phyloP scores from a whole-genome alignment of 2,797 vertebrate genomes.

The Lepidocolaptes lacrymiger region DNA sequence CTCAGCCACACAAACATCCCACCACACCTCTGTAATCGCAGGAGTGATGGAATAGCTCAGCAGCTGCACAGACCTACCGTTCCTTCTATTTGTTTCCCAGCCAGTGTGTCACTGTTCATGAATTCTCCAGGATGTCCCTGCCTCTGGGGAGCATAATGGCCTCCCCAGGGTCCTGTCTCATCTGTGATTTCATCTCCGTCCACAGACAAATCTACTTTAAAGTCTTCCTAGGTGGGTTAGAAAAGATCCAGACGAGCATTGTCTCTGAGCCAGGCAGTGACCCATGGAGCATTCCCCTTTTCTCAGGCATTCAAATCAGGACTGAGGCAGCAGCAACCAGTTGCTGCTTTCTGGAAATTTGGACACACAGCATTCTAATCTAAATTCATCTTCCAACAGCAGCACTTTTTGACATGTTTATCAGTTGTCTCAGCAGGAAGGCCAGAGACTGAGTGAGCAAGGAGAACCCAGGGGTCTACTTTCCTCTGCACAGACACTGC shows the following conservation, averaged over 20 bases:
- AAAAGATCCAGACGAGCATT: neutral
- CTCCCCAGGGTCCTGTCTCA: neutral
- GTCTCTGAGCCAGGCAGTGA: neutral
- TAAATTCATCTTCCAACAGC: neutral
- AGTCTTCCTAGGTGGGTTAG: neutral
- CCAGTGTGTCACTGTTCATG: neutral
- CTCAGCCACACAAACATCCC: neutral
- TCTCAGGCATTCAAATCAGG: neutral
- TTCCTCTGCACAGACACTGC: neutral
- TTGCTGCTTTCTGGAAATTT: neutral
- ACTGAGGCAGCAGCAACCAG: neutral
- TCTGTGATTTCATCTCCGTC: neutral
- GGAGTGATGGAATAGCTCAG: accelerated
- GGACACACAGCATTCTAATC: neutral
- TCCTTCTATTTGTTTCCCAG: neutral
- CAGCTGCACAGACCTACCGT: neutral
- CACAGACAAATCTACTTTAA: neutral
- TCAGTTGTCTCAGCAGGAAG: neutral
- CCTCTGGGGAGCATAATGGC: accelerated
- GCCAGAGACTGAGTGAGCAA: neutral
- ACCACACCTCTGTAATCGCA: neutral
- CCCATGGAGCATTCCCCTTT: neutral
- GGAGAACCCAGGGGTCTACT: neutral
- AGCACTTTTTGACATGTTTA: neutral
- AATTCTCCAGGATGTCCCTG: neutral